phyloP scores from a whole-genome alignment of 2,113 vertebrate genomes.

The Esox niger region DNA sequence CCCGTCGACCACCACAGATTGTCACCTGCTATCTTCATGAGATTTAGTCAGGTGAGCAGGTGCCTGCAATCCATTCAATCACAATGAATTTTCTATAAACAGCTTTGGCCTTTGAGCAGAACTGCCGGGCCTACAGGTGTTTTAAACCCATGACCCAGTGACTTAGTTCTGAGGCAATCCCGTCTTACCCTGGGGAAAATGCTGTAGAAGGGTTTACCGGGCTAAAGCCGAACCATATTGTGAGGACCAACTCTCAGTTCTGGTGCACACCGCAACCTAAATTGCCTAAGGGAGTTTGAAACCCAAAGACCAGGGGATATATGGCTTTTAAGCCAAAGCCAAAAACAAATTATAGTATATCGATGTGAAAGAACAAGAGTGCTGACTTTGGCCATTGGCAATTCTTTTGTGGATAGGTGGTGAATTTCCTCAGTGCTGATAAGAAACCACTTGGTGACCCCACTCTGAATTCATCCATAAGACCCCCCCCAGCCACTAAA shows the following conservation, averaged over 20 bases:
- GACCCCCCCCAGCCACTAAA: constrained; percentile 31
- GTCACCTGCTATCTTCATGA: constrained; percentile 24
- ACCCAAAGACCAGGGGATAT: no score
- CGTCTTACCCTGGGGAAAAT: constrained; percentile 21
- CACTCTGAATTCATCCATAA: not conserved
- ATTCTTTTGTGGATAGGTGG: not conserved
- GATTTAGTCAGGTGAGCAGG: constrained; percentile 27
- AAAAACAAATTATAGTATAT: no score
- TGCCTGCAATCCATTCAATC: constrained; percentile 46
- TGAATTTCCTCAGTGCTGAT: not conserved
- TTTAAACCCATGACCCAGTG: constrained; percentile 27
- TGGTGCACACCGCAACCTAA: no score
- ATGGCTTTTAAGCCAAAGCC: no score
- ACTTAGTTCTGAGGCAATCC: constrained; percentile 37
- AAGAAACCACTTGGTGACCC: not conserved
- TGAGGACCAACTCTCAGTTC: not conserved
- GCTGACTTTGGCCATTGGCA: not conserved
- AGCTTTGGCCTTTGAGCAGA: constrained; percentile 29
- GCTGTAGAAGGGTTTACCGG: constrained; percentile 26
- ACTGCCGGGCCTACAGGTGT: constrained; percentile 14
- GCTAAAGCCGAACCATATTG: constrained; percentile 17
- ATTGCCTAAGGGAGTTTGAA: no score
- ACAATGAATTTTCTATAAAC: constrained; percentile 49
- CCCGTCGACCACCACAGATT: constrained; percentile 18
- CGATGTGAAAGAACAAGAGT: not conserved